Conservation (phyloP, 2,113 vertebrate species). For the Ploceus nigricollis region DNA sequence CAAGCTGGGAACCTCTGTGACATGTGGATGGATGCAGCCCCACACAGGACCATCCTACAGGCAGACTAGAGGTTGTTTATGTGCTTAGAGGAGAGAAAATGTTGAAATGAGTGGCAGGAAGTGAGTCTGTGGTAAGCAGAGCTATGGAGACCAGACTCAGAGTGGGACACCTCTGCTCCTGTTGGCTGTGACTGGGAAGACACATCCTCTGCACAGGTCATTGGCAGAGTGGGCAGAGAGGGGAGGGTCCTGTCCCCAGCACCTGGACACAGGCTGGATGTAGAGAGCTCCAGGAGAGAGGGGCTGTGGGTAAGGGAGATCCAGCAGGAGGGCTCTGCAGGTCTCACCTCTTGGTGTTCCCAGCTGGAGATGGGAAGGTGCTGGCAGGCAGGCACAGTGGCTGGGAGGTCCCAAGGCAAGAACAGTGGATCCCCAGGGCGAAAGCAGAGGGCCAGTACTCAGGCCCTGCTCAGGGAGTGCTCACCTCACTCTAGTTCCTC, state of each 20-base stretch:
- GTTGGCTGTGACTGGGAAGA: neutral
- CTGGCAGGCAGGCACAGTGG: neutral
- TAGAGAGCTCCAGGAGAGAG: neutral
- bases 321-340: neutral
- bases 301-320: neutral
- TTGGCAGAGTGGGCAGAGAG: neutral
- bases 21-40: neutral
- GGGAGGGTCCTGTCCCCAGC: neutral
- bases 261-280: neutral
- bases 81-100: neutral
- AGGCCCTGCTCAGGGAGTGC: neutral
- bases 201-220: neutral
- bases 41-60: neutral
- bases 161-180: neutral
- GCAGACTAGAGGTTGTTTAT: neutral
- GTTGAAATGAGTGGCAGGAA: neutral
- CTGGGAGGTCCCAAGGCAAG: neutral
- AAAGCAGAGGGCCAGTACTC: neutral
- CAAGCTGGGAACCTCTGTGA: neutral
- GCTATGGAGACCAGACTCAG: neutral
- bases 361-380: neutral
- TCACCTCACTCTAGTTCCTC: neutral
- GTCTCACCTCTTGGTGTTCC: neutral
- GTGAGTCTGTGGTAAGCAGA: neutral
- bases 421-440: neutral